These are phyloP conservation scores for Rapana venosa DNA, from an alignment of 2,888 invertebrate species.

Conservation along the genomic window DNA sequence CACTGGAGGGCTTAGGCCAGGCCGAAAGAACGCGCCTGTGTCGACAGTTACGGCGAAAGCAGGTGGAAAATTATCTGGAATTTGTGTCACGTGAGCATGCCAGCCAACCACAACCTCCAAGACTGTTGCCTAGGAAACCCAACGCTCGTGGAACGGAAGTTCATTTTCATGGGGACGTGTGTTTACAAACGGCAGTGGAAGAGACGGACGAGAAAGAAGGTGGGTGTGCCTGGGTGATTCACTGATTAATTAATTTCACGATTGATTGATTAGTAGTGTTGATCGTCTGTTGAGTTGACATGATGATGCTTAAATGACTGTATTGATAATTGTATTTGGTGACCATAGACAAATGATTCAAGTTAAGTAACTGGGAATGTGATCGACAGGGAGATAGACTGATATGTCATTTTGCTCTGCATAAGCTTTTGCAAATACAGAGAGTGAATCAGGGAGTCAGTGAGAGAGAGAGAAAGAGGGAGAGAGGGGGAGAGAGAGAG, in stretches of 20 bases:
- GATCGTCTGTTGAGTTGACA: neutral
- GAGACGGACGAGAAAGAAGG: conserved; percentile 43
- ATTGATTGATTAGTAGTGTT: neutral
- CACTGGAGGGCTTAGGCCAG: conserved; percentile 10
- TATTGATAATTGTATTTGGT: neutral
- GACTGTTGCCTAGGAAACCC: conserved; percentile 30
- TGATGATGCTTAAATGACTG: neutral
- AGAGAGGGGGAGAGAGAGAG: too few species aligned
- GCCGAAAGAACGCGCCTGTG: conserved; percentile 21
- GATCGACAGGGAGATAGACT: too few species aligned
- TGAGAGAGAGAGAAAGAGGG: too few species aligned
- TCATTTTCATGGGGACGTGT: conserved; percentile 25
- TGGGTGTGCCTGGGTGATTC: neutral
- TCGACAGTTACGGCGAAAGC: conserved; percentile 30
- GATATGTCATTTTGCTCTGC: too few species aligned
- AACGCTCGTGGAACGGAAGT: conserved; percentile 24
- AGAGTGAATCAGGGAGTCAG: too few species aligned
- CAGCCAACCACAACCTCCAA: neutral
- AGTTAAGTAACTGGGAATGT: too few species aligned
- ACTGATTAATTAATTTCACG: neutral
- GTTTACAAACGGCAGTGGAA: conserved; percentile 39
- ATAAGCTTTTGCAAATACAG: too few species aligned
- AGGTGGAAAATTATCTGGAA: conserved; percentile 42
- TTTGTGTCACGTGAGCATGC: conserved; percentile 31
- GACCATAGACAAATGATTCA: too few species aligned